Evolutionary conservation across 2,888 invertebrate species (phyloP).

Genomic region (Stramonita haemastoma): DNA sequence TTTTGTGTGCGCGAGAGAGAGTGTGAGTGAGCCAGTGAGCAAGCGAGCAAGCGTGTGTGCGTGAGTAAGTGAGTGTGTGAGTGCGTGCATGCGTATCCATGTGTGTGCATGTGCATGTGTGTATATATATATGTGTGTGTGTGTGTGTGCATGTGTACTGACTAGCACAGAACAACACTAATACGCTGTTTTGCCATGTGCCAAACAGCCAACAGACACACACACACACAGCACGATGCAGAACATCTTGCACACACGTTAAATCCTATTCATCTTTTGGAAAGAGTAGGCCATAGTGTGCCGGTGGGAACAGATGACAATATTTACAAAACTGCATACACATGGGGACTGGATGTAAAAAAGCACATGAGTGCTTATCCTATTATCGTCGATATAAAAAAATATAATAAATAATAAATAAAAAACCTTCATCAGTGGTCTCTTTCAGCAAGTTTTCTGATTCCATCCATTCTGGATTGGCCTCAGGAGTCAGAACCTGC

Average conservation of each 20-base stretch:
- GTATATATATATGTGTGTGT: background rate
- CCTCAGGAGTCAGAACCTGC: slow-evolving; percentile 68
- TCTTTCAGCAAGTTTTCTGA: slow-evolving; percentile 5
- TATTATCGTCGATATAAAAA: no score
- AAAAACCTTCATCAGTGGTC: background rate
- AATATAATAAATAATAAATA: no score
- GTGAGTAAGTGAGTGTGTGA: background rate
- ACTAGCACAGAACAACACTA: no score
- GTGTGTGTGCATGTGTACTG: background rate
- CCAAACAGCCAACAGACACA: background rate
- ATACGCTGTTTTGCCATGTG: background rate
- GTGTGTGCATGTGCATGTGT: background rate
- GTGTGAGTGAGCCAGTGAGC: no score
- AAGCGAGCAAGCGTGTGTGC: no score
- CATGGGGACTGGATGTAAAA: no score
- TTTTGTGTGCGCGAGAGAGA: background rate
- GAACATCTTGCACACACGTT: no score
- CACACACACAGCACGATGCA: background rate
- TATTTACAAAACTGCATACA: no score
- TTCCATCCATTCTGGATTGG: slow-evolving; percentile 60
- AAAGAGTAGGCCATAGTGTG: no score
- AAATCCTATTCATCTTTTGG: no score
- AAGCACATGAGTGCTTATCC: no score
- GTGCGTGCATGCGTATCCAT: background rate
- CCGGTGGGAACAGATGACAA: no score